Evolutionary conservation across 1,140 invertebrate species (phyloP).

Genomic region (Portunus trituberculatus): DNA sequence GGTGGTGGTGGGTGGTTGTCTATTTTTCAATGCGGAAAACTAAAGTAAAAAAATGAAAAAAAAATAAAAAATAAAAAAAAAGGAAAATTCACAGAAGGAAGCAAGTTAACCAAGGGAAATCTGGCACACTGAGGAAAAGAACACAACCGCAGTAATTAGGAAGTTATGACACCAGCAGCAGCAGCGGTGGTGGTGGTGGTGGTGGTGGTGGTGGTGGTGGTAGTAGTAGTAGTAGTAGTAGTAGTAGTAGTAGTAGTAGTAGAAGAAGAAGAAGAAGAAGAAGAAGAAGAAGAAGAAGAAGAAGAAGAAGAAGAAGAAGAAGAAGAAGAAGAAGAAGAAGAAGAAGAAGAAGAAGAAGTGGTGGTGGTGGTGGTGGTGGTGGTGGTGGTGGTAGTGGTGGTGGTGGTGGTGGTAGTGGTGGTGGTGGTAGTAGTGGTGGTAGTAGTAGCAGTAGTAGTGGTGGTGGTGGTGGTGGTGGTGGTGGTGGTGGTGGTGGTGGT

Average conservation of each 20-base stretch:
- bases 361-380: not conserved
- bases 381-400: not conserved
- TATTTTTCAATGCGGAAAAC: too few relatives aligned
- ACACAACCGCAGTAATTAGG: too few relatives aligned
- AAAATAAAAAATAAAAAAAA: too few relatives aligned
- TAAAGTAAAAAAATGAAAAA: too few relatives aligned
- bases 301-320: not conserved
- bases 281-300: too few relatives aligned
- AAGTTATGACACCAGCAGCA: not conserved
- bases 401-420: not conserved
- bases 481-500: not conserved
- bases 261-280: not conserved
- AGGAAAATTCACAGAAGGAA: too few relatives aligned
- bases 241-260: not conserved
- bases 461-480: not conserved
- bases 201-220: not conserved
- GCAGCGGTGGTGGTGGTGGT: not conserved
- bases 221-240: not conserved
- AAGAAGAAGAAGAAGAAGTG: not conserved
- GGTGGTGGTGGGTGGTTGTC: too few relatives aligned
- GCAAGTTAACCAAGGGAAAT: too few relatives aligned
- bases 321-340: not conserved
- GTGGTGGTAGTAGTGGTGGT: not conserved
- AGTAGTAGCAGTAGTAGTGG: not conserved
- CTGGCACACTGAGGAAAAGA: too few relatives aligned